Evolutionary conservation across 2,113 vertebrate genomes (phyloP).

Genomic region (Petaurus breviceps): DNA sequence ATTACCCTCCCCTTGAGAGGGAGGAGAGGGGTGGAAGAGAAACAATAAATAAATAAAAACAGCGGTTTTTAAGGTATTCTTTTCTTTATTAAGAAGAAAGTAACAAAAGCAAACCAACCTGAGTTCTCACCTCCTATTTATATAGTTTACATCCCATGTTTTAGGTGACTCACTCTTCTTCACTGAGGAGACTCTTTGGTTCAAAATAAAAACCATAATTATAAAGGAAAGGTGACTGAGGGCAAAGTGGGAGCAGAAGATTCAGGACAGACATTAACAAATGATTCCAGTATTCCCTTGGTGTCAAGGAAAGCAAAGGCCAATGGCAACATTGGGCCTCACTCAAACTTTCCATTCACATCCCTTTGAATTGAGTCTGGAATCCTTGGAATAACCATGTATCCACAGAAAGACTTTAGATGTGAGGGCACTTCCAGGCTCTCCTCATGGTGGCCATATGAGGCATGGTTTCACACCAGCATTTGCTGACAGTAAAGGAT

Average conservation of each 20-base stretch:
- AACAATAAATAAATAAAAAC: too few relatives aligned
- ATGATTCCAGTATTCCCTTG: background rate
- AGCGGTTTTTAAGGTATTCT: background rate
- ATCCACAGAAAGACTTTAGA: slow-evolving; percentile 34
- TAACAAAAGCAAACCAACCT: background rate
- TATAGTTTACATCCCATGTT: background rate
- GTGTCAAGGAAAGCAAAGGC: background rate
- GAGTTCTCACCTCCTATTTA: background rate
- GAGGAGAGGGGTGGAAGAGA: background rate
- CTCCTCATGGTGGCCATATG: slow-evolving; percentile 66
- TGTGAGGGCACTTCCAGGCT: background rate
- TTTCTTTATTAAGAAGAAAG: slow-evolving; percentile 13
- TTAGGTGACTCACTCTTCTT: background rate
- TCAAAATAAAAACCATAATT: slow-evolving; percentile 6
- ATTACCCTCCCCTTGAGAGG: background rate
- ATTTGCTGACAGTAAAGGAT: slow-evolving; percentile 74
- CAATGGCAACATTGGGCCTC: background rate
- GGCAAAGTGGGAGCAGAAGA: background rate
- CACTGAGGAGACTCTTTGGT: background rate
- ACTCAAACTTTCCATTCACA: rapidly evolving
- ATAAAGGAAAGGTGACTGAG: background rate
- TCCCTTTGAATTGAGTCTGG: background rate
- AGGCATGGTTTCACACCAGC: slow-evolving; percentile 75
- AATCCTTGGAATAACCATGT: rapidly evolving
- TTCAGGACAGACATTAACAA: background rate